Evolutionary conservation across 2,113 vertebrate genomes (phyloP).

Genomic region (Chrysochloris asiatica): DNA sequence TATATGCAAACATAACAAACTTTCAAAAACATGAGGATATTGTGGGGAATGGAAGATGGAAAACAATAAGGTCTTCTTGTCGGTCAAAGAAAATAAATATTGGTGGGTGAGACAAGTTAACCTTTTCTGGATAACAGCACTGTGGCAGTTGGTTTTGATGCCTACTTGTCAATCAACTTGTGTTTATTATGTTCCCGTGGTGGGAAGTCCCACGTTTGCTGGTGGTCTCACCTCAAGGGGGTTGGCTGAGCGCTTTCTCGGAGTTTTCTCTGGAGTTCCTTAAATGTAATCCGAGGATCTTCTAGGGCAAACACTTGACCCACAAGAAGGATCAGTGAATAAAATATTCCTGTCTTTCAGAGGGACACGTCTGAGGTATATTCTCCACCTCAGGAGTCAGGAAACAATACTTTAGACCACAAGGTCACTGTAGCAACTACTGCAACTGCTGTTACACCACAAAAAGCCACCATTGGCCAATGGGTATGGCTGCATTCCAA

Average conservation of each 20-base stretch:
- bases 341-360: background rate
- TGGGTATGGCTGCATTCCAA: no score
- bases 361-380: background rate
- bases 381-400: background rate
- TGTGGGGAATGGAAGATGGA: no score
- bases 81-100: no score
- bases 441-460: background rate
- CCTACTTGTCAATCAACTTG: no score
- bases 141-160: no score
- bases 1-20: no score
- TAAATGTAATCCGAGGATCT: background rate
- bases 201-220: background rate
- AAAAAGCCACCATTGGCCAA: background rate
- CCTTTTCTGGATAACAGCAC: no score
- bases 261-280: background rate
- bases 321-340: background rate
- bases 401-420: background rate
- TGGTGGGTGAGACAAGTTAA: no score
- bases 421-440: background rate
- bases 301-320: background rate
- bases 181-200: no score
- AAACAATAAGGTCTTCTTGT: no score
- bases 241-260: background rate
- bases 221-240: background rate
- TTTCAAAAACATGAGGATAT: no score